phyloP scores from a whole-genome alignment of 2,888 invertebrate genomes.

The Macropis europaea region DNA sequence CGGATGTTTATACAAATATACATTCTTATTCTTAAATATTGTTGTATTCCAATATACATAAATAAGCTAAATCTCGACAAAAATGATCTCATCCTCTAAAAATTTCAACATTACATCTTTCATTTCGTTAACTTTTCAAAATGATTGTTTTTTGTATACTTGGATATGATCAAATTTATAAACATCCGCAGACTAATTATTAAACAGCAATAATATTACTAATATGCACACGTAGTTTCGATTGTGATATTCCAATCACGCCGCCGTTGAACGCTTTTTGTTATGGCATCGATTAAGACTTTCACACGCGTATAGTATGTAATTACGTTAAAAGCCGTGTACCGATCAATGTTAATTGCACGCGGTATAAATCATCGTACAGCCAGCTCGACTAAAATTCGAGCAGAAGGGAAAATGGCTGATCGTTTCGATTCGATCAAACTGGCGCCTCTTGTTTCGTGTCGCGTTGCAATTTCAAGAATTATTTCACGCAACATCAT shows the following conservation, averaged over 20 bases:
- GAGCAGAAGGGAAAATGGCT: neutral
- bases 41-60: too few species aligned
- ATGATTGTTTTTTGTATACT: too few species aligned
- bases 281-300: slow-evolving; percentile 17
- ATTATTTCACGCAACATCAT: slow-evolving; percentile 42
- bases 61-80: too few species aligned
- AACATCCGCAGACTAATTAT: too few species aligned
- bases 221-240: too few species aligned
- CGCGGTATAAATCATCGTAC: neutral
- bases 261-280: neutral
- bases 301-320: neutral
- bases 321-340: slow-evolving; percentile 14
- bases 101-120: too few species aligned
- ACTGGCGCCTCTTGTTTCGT: slow-evolving; percentile 9
- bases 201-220: too few species aligned
- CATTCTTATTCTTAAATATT: too few species aligned
- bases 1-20: too few species aligned
- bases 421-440: neutral
- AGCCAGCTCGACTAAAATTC: neutral
- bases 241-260: neutral
- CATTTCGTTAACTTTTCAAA: too few species aligned
- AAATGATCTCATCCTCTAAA: too few species aligned
- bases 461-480: slow-evolving; percentile 20
- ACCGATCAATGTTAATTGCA: slow-evolving; percentile 12
- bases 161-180: too few species aligned